A percentile compares a stretch with the other conserved stretches of the same genome.
These are phyloP conservation scores for Muscina levida DNA, from an alignment of 2,888 invertebrate species.

Conservation along the genomic window DNA sequence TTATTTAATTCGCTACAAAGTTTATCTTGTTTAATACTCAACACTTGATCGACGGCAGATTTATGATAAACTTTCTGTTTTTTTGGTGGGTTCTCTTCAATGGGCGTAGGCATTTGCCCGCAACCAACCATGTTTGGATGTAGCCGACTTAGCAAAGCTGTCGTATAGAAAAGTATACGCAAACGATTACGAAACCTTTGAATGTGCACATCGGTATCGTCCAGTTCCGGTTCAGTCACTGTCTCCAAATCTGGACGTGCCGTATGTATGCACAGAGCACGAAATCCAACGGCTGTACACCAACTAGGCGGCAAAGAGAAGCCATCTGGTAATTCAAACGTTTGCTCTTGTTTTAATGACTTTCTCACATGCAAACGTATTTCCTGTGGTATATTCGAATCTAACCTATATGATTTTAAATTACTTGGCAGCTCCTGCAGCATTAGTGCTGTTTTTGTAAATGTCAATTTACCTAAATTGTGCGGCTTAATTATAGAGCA, in stretches of 20 bases:
- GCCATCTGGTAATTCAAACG: conserved; percentile 5
- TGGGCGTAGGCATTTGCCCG: background rate
- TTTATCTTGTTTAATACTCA: background rate
- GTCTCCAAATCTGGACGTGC: conserved; percentile 18
- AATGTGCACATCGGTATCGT: conserved; percentile 63
- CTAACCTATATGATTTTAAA: conserved; percentile 28
- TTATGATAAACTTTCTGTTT: background rate
- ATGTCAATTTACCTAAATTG: conserved; percentile 37
- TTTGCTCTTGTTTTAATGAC: background rate
- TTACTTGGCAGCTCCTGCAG: conserved; percentile 21
- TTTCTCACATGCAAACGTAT: conserved; percentile 12
- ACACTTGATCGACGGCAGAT: conserved; percentile 1
- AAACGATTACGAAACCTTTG: conserved; percentile 73
- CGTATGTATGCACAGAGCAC: conserved; percentile 74
- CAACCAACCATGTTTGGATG: conserved; percentile 63
- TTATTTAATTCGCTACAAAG: no score
- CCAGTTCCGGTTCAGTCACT: background rate
- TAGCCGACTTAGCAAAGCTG: conserved; percentile 74
- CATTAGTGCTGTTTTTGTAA: conserved; percentile 43
- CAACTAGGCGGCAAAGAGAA: conserved; percentile 74
- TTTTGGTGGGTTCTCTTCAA: conserved; percentile 4
- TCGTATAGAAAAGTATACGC: conserved; percentile 72
- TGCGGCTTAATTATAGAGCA: conserved; percentile 41
- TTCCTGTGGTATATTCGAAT: conserved; percentile 22
- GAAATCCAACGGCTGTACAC: conserved; percentile 75